A percentile compares a stretch with the other conserved stretches of the same genome.
Conservation (phyloP, 2,888 invertebrate genomes). For the Deilephila porcellus region DNA sequence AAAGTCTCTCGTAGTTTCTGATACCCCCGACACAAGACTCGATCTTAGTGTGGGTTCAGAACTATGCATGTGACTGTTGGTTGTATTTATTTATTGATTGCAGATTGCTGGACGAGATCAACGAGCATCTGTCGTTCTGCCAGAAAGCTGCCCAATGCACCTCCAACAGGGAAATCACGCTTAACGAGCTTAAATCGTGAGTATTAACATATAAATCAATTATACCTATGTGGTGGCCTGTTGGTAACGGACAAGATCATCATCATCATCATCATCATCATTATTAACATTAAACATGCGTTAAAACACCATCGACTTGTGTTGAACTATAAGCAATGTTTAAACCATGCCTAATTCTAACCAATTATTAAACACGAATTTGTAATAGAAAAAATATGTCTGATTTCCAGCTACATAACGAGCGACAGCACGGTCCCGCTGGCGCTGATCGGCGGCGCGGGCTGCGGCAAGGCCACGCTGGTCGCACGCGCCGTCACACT, state of each 20-base stretch:
- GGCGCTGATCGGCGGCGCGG: slow-evolving; percentile 90
- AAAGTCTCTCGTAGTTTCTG: no score
- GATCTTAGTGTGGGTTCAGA: no score
- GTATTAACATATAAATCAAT: slow-evolving; percentile 49
- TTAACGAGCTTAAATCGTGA: slow-evolving; percentile 88
- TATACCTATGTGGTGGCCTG: background rate
- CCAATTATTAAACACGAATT: no score
- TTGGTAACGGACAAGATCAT: no score
- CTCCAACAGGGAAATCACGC: slow-evolving; percentile 87
- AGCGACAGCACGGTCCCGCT: slow-evolving; percentile 87
- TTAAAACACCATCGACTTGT: no score
- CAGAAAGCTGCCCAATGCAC: slow-evolving; percentile 89
- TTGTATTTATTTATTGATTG: slow-evolving; percentile 36
- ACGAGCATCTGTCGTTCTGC: slow-evolving; percentile 89
- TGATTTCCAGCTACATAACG: slow-evolving; percentile 84
- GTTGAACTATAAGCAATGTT: no score
- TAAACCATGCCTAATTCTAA: no score
- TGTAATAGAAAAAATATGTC: no score
- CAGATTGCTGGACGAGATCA: slow-evolving; percentile 87
- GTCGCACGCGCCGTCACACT: slow-evolving; percentile 89
- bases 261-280: no score
- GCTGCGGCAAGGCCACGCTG: slow-evolving; percentile 93
- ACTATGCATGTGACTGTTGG: no score
- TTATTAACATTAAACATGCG: no score
- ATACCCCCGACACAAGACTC: no score